These are phyloP conservation scores for Palythoa heliodiscus DNA, from an alignment of 92 coral and sea anemone species.

Conservation along the genomic window DNA sequence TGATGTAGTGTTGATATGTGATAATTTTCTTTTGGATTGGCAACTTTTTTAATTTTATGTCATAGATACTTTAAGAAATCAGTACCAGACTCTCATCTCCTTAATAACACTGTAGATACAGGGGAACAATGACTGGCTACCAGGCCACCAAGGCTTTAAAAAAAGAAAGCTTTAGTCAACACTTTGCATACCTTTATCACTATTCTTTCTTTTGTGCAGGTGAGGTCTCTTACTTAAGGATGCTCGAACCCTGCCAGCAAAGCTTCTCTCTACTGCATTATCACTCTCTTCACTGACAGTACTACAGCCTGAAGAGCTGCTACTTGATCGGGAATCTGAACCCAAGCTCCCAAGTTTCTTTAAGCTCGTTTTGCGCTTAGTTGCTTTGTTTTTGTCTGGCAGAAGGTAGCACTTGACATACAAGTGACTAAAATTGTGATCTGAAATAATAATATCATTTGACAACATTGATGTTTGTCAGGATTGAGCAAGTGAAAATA, in stretches of 20 bases:
- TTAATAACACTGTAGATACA: too few relatives aligned
- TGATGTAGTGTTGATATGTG: too few relatives aligned
- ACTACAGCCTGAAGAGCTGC: constrained; percentile 63
- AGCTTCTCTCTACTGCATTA: constrained; percentile 43
- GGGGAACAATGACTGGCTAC: too few relatives aligned
- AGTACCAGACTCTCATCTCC: too few relatives aligned
- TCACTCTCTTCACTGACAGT: constrained; percentile 54
- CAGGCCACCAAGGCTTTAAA: too few relatives aligned
- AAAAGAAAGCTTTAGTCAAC: background rate
- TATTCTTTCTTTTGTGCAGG: constrained; percentile 58
- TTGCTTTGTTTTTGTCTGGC: constrained; percentile 76
- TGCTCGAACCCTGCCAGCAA: constrained; percentile 64
- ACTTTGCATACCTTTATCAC: constrained; percentile 66
- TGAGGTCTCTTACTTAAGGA: constrained; percentile 74
- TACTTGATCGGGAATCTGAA: constrained; percentile 37
- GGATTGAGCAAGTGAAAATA: background rate
- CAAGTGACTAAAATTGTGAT: constrained; percentile 75
- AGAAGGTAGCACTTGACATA: constrained; percentile 85
- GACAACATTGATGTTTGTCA: background rate
- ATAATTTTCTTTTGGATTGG: too few relatives aligned
- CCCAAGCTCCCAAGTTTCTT: constrained; percentile 58
- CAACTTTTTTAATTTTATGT: too few relatives aligned
- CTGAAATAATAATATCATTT: constrained; percentile 35
- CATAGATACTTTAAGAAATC: too few relatives aligned
- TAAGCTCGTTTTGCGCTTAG: constrained; percentile 78